Conservation (phyloP, 2,888 invertebrate genomes). For the Brenthis ino region DNA sequence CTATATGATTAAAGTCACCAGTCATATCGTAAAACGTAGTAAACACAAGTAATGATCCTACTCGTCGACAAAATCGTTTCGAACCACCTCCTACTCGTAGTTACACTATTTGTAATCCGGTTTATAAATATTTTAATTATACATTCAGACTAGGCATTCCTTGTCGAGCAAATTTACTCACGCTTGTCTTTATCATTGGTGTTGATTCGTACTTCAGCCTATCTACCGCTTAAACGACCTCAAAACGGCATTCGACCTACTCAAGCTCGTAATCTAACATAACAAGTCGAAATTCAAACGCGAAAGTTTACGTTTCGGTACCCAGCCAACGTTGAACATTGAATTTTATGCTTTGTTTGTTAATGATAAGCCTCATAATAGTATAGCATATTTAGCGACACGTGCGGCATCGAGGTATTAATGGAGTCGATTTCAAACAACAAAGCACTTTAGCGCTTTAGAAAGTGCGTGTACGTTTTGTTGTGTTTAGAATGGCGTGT, state of each 20-base stretch:
- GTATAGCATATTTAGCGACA: constrained; percentile 57
- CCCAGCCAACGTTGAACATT: constrained; percentile 40
- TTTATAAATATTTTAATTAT: constrained; percentile 70
- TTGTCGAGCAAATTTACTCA: constrained; percentile 56
- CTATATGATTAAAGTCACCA: not conserved
- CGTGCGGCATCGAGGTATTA: constrained; percentile 81
- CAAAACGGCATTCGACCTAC: constrained; percentile 81
- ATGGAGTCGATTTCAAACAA: constrained; percentile 69
- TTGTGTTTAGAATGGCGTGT: constrained; percentile 44
- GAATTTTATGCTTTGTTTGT: constrained; percentile 13
- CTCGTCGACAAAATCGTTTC: constrained; percentile 47
- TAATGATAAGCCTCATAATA: constrained; percentile 56
- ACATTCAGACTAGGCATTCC: constrained; percentile 53
- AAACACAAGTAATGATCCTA: constrained; percentile 8
- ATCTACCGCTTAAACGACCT: constrained; percentile 75
- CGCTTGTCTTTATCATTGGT: constrained; percentile 52
- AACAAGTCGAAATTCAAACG: constrained; percentile 76
- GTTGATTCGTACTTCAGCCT: constrained; percentile 57
- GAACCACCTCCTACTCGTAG: constrained; percentile 49
- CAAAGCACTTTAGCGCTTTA: constrained; percentile 69
- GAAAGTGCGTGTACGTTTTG: constrained; percentile 48
- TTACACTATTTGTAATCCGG: constrained; percentile 59
- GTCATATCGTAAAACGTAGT: not conserved
- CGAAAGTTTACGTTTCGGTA: constrained; percentile 76
- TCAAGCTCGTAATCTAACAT: constrained; percentile 75